Base-by-base conservation (phyloP, 1,140 invertebrate genomes). In the Littorina saxatilis region DNA sequence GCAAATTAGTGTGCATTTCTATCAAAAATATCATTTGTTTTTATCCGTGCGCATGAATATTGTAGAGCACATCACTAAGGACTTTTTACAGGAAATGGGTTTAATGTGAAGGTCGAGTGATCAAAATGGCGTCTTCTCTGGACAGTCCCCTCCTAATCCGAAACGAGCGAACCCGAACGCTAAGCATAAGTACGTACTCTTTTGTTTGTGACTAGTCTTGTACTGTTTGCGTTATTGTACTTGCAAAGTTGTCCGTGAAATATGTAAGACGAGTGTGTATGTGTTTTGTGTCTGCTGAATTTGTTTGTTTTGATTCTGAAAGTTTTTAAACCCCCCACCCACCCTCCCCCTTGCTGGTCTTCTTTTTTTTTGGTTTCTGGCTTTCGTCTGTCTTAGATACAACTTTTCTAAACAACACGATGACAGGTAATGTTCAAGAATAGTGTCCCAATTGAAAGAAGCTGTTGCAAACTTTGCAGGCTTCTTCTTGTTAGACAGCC, bases 51-150 rank as follows among this genome's bases (percentile, higher is more conserved):
- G 76, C 29, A 78, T 78, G 23, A 78, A 78, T 61, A 78, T 43
- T 37, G 23, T 5, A 58, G n/a, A 35, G 43, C 47, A 29, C 47
- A 78, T 78, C 76, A 78, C 55, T 39, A 78, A 58, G 76, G 55
- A 39, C 58, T 61, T 27, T 15, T 78, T 43, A 78, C 76, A 39
- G 76, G 76, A 78, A 78, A 37, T 43, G 55, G 55, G 35, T 40
- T n/a, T 2, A 78, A 78, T 9, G 76, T 78, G 50, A 78, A 52
- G 37, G 68, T 79, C 75, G 68, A 63, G 66, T 58, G 70, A 50
- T 23, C 72, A 76, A 80, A 79, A 85, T 85, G 84, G 84, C 84
- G 84, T 82, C 81, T 80, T 75, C 81, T 72, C n/a, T 74, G 52
- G 82, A 85, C 17, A 73, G 70, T 73, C 40, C 70, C 0, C 43